Evolutionary conservation across 2,797 vertebrate genomes (phyloP), one percentile per base, ranked within the genome.

Genomic region (Pelodytes ibericus): DNA sequence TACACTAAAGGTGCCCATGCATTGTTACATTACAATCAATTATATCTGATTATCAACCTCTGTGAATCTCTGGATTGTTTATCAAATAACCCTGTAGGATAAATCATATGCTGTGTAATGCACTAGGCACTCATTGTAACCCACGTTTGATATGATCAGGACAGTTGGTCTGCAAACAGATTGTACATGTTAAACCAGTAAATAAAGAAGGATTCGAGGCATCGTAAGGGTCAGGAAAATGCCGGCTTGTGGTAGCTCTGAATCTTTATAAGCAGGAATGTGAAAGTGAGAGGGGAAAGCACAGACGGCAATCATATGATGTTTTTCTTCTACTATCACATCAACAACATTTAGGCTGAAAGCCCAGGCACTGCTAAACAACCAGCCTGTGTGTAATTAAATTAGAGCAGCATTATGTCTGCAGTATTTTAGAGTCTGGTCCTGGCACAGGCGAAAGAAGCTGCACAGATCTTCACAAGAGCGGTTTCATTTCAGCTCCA

Each of bases 271-370:
- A 79, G 58, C 80, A 76, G 82, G 83, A 85, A 84, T 79, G 83
- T 49, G 74, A 86, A 82, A 62, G 31, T 59, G 79, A 84, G 75
- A 80, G 70, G 72, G 59, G 62, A 78, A 80, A 51, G 83, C 79
- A 61, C 80, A 86, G 81, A 78, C 76, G 31, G 74, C 44, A 63
- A 41, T 85, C 89, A 89, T 82, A 74, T 82, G 85, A 85, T 87
- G 85, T 87, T 89, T 70, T 88, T 80, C 81, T 86, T 81, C 63
- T 57, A 80, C 83, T 75, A 65, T 75, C 83, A 1, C 76, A 87
- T 83, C 86, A 82, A 81, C 83, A 82, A 62, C 0, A 29, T 11
- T 72, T 47, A 20, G 85, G 87, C 84, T 82, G 74, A 6, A 75
- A 64, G 82, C 83, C 84, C 30, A 16, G 25, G 80, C 80, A 63